Evolutionary conservation across 2,888 invertebrate genomes (phyloP).

Genomic region (Cosmia pyralina): DNA sequence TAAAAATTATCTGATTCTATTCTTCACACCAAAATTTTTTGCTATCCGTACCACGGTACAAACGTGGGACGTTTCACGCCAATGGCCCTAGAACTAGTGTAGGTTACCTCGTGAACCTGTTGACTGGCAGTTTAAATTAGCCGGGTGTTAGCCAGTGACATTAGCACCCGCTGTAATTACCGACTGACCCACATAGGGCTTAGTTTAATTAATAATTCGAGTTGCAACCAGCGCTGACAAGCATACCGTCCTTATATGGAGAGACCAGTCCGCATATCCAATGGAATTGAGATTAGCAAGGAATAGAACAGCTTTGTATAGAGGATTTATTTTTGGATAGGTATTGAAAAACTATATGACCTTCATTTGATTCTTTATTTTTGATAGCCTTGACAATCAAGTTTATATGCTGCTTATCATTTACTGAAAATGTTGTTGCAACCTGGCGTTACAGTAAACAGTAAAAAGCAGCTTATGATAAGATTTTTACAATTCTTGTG

Average conservation of each 20-base stretch:
- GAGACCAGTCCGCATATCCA: slow-evolving; percentile 47
- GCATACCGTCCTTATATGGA: slow-evolving; percentile 56
- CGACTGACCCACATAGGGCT: slow-evolving; percentile 80
- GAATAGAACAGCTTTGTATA: slow-evolving; percentile 33
- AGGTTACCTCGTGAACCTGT: slow-evolving; percentile 57
- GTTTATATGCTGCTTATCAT: slow-evolving; percentile 10
- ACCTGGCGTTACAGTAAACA: slow-evolving; percentile 26
- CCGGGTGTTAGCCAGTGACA: slow-evolving; percentile 74
- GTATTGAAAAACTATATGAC: background rate
- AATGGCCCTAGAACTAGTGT: slow-evolving; percentile 21
- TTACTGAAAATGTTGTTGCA: slow-evolving; percentile 9
- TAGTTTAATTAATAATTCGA: slow-evolving; percentile 78
- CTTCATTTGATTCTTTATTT: slow-evolving; percentile 19
- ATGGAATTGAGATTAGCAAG: slow-evolving; percentile 47
- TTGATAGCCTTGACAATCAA: slow-evolving; percentile 39
- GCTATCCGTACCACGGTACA: background rate
- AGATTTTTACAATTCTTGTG: slow-evolving; percentile 40
- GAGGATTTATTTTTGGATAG: slow-evolving; percentile 12
- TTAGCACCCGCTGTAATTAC: slow-evolving; percentile 82
- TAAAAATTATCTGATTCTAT: background rate
- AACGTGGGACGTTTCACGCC: slow-evolving; percentile 45
- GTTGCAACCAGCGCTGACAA: slow-evolving; percentile 66
- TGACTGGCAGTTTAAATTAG: slow-evolving; percentile 67
- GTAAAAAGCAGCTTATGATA: slow-evolving; percentile 39
- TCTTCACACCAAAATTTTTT: slow-evolving; percentile 1